phyloP scores from a whole-genome alignment of 2,888 invertebrate genomes.

The Sericinus montela region DNA sequence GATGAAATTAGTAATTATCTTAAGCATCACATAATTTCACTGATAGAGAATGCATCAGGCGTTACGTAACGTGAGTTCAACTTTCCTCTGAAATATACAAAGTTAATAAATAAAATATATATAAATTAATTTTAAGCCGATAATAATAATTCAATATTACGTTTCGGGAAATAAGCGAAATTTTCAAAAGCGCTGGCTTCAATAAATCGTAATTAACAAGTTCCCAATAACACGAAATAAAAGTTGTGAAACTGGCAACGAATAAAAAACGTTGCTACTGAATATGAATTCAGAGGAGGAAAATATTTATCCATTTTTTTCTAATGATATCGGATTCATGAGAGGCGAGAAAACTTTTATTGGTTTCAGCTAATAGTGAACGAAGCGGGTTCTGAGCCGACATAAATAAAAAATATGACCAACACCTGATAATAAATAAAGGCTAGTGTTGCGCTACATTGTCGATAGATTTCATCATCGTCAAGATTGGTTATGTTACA shows the following conservation, averaged over 20 bases:
- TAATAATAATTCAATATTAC: too few species aligned
- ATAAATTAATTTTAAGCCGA: too few species aligned
- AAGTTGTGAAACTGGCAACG: neutral
- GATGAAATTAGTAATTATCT: too few species aligned
- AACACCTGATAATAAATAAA: constrained; percentile 20
- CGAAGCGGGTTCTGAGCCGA: constrained; percentile 5
- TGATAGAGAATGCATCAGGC: too few species aligned
- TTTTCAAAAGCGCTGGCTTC: too few species aligned
- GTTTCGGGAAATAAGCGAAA: too few species aligned
- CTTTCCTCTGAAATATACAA: too few species aligned
- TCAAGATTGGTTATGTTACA: neutral
- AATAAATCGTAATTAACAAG: neutral
- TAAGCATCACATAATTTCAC: too few species aligned
- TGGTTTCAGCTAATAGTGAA: constrained; percentile 15
- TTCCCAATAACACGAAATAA: neutral
- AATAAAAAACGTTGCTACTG: neutral
- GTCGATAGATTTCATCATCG: neutral
- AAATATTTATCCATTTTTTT: neutral
- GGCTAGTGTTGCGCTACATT: neutral
- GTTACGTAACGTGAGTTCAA: too few species aligned
- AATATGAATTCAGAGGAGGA: neutral
- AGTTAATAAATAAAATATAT: too few species aligned
- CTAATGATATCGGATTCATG: constrained; percentile 16
- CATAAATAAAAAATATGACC: constrained; percentile 21
- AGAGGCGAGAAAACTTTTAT: constrained; percentile 16